phyloP scores from a whole-genome alignment of 92 coral and sea anemone genomes.

The Porites lobata region DNA sequence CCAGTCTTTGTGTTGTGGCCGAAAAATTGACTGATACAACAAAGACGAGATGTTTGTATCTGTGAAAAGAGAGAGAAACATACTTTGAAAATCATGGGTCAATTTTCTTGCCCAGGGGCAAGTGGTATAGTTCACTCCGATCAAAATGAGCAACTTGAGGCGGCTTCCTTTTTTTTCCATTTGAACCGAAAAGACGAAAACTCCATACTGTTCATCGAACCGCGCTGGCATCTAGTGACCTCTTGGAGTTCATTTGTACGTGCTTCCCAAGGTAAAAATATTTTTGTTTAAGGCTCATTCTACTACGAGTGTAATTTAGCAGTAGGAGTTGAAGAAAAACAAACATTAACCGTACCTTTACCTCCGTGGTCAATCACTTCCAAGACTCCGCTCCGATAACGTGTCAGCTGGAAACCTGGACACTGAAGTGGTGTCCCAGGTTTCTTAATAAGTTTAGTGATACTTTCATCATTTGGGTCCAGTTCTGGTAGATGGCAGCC shows the following conservation, averaged over 20 bases:
- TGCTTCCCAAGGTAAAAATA: no score
- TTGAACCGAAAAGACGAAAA: no score
- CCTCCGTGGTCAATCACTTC: slow-evolving; percentile 46
- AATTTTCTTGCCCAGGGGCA: no score
- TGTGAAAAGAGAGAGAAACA: background rate
- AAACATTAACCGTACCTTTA: slow-evolving; percentile 9
- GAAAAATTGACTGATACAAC: slow-evolving; percentile 21
- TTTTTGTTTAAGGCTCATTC: no score
- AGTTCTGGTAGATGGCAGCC: slow-evolving; percentile 82
- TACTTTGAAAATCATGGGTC: background rate
- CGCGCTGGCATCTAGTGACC: no score
- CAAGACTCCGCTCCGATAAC: slow-evolving; percentile 76
- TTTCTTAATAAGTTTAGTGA: slow-evolving; percentile 70
- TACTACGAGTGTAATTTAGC: no score
- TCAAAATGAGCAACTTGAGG: no score
- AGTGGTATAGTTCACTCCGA: no score
- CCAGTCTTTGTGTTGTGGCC: slow-evolving; percentile 74
- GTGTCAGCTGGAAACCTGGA: slow-evolving; percentile 77
- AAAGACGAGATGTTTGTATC: slow-evolving; percentile 4
- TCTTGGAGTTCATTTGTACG: no score
- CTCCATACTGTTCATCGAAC: no score
- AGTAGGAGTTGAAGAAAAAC: no score
- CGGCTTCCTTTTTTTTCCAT: no score
- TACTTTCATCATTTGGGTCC: slow-evolving; percentile 84
- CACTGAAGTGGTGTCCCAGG: slow-evolving; percentile 68